Conservation (phyloP, 1,140 invertebrate species). For the Galleria mellonella region DNA sequence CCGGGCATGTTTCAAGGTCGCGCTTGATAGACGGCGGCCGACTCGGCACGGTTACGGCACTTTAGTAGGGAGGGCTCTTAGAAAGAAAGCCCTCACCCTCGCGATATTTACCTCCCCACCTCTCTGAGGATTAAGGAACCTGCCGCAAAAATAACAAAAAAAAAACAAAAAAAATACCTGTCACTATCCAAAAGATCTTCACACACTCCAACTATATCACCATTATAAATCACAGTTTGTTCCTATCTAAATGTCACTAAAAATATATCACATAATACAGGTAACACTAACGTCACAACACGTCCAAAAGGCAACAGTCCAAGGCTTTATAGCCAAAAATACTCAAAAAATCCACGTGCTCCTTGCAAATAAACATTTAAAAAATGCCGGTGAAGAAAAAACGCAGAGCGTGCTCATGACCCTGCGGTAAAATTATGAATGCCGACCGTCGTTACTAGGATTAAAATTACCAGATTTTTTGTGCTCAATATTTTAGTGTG, state of each 20-base stretch:
- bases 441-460: conserved; percentile 65
- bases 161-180: conserved; percentile 45
- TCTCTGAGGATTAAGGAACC: conserved; percentile 9
- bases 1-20: conserved; percentile 58
- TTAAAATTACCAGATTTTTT: conserved; percentile 68
- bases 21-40: conserved; percentile 48
- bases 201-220: conserved; percentile 63
- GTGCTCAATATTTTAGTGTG: conserved; percentile 69
- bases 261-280: conserved; percentile 70
- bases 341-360: conserved; percentile 65
- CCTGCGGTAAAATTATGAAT: conserved; percentile 71
- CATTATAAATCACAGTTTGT: conserved; percentile 72
- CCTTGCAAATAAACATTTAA: conserved; percentile 66
- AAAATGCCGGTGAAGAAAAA: conserved; percentile 58
- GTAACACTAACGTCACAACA: conserved; percentile 72
- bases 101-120: background rate
- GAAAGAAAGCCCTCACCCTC: conserved; percentile 12
- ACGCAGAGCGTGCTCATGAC: conserved; percentile 58
- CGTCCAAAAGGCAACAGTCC: conserved; percentile 67
- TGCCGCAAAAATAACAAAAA: conserved; percentile 38
- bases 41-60: conserved; percentile 33
- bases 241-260: conserved; percentile 68
- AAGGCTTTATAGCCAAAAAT: conserved; percentile 55
- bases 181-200: conserved; percentile 54
- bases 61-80: conserved; percentile 15